A percentile compares a stretch with the other conserved stretches of the same genome.
Evolutionary conservation across 2,888 invertebrate genomes (phyloP).

Genomic region (Scaptomyza cyrtandrae): DNA sequence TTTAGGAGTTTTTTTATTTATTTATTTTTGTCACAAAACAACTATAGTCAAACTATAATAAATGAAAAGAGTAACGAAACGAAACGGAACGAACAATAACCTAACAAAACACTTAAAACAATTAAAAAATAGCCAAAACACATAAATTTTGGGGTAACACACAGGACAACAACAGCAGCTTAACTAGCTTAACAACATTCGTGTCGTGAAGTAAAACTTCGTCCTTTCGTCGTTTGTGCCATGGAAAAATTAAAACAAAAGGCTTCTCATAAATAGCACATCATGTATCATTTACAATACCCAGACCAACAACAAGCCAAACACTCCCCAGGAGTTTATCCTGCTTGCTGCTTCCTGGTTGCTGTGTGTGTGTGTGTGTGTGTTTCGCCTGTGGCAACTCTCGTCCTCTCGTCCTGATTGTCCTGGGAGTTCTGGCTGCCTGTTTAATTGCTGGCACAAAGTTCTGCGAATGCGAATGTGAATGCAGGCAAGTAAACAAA

Average conservation of each 20-base stretch:
- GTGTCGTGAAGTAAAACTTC: conserved; percentile 44
- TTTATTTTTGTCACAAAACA: conserved; percentile 2
- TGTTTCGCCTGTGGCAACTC: conserved; percentile 42
- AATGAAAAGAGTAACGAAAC: not conserved
- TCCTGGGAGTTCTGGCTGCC: conserved; percentile 55
- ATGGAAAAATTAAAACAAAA: conserved; percentile 81
- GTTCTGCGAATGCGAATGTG: conserved; percentile 68
- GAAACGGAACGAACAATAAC: too few relatives aligned
- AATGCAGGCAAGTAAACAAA: conserved; percentile 80
- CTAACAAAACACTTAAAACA: conserved; percentile 82
- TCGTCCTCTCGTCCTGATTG: conserved; percentile 30
- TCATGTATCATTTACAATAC: conserved; percentile 82
- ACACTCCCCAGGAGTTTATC: conserved; percentile 28
- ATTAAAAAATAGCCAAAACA: conserved; percentile 82
- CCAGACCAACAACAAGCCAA: conserved; percentile 25
- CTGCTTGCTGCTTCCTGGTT: not conserved
- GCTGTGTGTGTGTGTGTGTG: conserved; percentile 18
- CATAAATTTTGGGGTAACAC: conserved; percentile 71
- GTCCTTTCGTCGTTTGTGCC: conserved; percentile 52
- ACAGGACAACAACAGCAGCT: conserved; percentile 46
- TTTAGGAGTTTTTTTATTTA: conserved; percentile 28
- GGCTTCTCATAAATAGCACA: conserved; percentile 83
- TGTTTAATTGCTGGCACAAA: conserved; percentile 84
- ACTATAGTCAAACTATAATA: conserved; percentile 1
- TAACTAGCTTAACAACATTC: conserved; percentile 63